Evolutionary conservation across 2,797 vertebrate species (phyloP).

Genomic region (Psittacula derbiana): DNA sequence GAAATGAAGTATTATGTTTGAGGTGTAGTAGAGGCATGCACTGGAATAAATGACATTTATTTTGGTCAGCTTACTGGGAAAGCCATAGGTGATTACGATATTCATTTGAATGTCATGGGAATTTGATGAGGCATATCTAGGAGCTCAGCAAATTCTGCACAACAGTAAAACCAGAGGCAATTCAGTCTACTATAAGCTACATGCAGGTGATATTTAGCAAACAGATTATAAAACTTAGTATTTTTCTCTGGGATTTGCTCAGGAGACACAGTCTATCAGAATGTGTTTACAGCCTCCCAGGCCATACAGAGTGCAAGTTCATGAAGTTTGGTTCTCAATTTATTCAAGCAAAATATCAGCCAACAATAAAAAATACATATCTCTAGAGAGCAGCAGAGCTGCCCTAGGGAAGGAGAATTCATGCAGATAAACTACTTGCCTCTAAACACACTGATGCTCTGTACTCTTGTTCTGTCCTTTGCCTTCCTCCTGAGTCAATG

Average conservation of each 20-base stretch:
- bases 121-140: neutral
- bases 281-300: neutral
- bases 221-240: neutral
- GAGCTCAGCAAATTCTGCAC: neutral
- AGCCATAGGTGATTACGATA: neutral
- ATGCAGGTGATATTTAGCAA: neutral
- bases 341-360: slow-evolving; percentile 1
- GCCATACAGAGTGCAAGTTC: neutral
- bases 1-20: neutral
- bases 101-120: neutral
- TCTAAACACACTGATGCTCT: neutral
- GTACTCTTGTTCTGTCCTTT: neutral
- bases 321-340: neutral
- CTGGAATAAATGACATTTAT: neutral
- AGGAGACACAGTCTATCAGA: neutral
- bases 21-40: neutral
- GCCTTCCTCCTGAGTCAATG: neutral
- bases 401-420: neutral
- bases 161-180: neutral
- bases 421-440: neutral
- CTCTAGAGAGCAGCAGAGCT: neutral
- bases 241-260: neutral
- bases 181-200: neutral
- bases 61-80: neutral
- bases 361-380: neutral